A percentile compares a stretch with the other conserved stretches of the same genome.
phyloP scores from a whole-genome alignment of 2,113 vertebrate species.

The Nesoenas mayeri region DNA sequence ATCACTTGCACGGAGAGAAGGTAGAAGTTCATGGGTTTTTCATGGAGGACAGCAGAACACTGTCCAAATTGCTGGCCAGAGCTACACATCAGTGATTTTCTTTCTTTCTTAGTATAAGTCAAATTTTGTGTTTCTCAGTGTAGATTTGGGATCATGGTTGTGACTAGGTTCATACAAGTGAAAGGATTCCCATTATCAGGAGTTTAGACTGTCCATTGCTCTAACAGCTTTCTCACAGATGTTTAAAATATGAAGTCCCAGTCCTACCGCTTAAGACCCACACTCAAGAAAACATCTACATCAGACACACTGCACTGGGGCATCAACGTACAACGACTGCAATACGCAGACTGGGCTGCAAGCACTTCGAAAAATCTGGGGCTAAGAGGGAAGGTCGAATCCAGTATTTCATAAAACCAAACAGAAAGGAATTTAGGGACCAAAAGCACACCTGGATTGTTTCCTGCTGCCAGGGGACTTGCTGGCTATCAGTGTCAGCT shows the following conservation, averaged over 20 bases:
- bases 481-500: not conserved
- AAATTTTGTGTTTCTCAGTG: not conserved
- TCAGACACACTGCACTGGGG: not conserved
- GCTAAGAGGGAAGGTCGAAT: not conserved
- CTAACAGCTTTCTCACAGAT: not conserved
- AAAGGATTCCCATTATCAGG: not conserved
- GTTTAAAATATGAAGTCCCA: not conserved
- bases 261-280: not conserved
- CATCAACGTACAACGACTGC: rapidly evolving
- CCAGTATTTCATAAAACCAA: not conserved
- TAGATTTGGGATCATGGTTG: not conserved
- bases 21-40: not conserved
- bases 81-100: not conserved
- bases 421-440: not conserved
- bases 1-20: not conserved
- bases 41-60: not conserved
- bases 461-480: not conserved
- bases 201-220: not conserved
- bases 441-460: not conserved
- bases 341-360: not conserved
- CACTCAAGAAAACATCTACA: not conserved
- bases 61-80: not conserved
- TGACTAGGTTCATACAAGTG: not conserved
- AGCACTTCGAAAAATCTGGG: not conserved
- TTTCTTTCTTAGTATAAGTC: not conserved